Conservation (phyloP, 1,140 invertebrate species). For the Drosophila pectinifera region DNA sequence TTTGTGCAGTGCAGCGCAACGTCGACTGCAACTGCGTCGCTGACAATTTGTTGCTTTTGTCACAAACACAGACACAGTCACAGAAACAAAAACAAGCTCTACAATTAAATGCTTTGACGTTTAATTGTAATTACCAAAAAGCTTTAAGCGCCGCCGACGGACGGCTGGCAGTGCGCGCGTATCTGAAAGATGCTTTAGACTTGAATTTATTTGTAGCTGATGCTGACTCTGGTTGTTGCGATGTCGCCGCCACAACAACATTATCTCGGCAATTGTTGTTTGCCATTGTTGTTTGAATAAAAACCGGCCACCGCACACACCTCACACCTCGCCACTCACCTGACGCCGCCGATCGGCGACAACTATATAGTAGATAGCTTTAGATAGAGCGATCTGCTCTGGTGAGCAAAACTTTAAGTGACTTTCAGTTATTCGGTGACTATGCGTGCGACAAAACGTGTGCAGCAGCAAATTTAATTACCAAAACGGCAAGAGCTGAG, state of each 20-base stretch:
- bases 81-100: constrained; percentile 30
- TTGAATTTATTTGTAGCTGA: constrained; percentile 73
- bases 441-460: constrained; percentile 81
- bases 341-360: constrained; percentile 6
- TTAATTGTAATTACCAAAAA: constrained; percentile 80
- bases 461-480: constrained; percentile 58
- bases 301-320: constrained; percentile 68
- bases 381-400: constrained; percentile 38
- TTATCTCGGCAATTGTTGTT: constrained; percentile 67
- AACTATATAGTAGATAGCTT: constrained; percentile 18
- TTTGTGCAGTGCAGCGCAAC: constrained; percentile 69
- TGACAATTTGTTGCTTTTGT: constrained; percentile 64
- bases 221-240: constrained; percentile 30
- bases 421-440: constrained; percentile 77
- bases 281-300: constrained; percentile 76
- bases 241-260: constrained; percentile 44
- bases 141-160: constrained; percentile 32
- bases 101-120: constrained; percentile 78
- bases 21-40: constrained; percentile 47
- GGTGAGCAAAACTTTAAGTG: constrained; percentile 68
- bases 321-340: constrained; percentile 14
- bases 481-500: constrained; percentile 21
- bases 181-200: constrained; percentile 75
- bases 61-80: constrained; percentile 40
- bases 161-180: constrained; percentile 22